These are phyloP conservation scores for Frankliniella fusca DNA, from an alignment of 2,888 invertebrate species.

Conservation along the genomic window DNA sequence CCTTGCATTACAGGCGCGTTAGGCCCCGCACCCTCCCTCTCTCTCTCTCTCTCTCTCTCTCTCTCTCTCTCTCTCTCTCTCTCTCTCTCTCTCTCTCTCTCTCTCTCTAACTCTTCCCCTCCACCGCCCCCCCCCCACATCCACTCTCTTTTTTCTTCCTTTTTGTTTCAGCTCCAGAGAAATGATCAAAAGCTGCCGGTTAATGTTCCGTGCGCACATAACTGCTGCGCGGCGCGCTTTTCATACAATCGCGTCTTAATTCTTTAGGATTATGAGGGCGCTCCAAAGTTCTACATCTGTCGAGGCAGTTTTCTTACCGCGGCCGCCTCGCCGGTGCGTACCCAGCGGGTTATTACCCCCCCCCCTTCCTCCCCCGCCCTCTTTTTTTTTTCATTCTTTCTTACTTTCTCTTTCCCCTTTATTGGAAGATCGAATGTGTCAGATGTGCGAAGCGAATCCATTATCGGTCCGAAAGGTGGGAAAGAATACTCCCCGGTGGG, in stretches of 20 bases:
- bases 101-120: too few species aligned
- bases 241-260: too few species aligned
- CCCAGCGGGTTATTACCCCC: background rate
- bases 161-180: background rate
- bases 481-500: background rate
- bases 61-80: too few species aligned
- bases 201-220: too few species aligned
- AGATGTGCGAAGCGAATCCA: constrained; percentile 6
- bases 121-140: background rate
- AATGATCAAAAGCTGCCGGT: constrained; percentile 6
- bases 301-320: background rate
- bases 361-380: background rate
- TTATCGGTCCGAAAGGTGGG: constrained; percentile 2
- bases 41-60: too few species aligned
- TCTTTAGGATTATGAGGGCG: background rate
- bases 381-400: background rate
- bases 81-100: too few species aligned
- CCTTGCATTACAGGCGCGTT: background rate
- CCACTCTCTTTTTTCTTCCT: background rate
- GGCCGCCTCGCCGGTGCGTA: background rate
- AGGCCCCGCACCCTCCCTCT: background rate
- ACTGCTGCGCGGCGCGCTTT: too few species aligned
- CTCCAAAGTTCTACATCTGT: background rate
- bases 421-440: constrained; percentile 4
- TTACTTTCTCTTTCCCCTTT: background rate